Conservation (phyloP, 2,797 vertebrate species). For the Manis javanica region DNA sequence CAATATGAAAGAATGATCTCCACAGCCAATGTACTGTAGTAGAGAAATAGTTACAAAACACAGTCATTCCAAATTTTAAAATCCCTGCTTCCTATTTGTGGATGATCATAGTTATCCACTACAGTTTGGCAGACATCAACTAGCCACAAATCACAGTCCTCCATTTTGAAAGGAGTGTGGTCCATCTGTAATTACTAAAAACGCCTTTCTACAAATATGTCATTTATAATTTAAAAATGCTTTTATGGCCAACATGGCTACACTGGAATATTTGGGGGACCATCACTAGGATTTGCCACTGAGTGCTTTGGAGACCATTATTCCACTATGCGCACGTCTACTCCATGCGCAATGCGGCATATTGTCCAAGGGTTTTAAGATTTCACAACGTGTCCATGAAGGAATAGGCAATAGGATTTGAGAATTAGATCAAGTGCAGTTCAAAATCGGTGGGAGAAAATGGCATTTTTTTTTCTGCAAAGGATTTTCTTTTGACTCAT, state of each 20-base stretch:
- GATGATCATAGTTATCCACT: not conserved
- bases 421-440: conserved; percentile 26
- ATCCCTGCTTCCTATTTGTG: conserved; percentile 1
- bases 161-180: conserved; percentile 75
- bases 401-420: conserved; percentile 13
- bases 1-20: conserved; percentile 24
- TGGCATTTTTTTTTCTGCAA: not conserved
- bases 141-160: conserved; percentile 19
- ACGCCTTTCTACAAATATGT: not conserved
- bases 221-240: conserved; percentile 46
- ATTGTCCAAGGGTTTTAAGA: conserved; percentile 55
- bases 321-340: not conserved
- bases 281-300: not conserved
- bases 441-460: conserved; percentile 20
- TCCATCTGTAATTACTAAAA: conserved; percentile 34
- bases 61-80: not conserved
- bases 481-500: conserved; percentile 27
- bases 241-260: not conserved
- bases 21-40: not conserved
- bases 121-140: not conserved
- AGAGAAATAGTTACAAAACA: conserved; percentile 41
- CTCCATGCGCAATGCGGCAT: conserved; percentile 78
- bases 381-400: not conserved
- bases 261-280: not conserved
- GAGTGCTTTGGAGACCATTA: not conserved